Conservation (phyloP, 2,113 vertebrate genomes). For the Columba janthina region DNA sequence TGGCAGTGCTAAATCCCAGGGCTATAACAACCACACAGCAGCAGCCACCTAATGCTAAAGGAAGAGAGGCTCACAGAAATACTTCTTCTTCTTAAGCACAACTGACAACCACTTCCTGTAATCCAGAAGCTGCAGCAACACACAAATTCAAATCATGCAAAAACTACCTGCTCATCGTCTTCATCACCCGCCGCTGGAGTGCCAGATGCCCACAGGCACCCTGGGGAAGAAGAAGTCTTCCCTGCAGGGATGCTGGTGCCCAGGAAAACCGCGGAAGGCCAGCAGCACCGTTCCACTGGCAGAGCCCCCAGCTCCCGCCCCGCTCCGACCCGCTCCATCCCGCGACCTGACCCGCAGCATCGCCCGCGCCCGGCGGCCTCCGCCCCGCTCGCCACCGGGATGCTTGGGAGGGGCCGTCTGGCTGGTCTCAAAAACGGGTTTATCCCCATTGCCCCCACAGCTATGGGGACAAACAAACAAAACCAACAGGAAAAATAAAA, state of each 20-base stretch:
- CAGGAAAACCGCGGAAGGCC: not conserved
- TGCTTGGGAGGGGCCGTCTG: not conserved
- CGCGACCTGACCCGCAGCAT: not conserved
- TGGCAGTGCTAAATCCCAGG: not conserved
- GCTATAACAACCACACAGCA: not conserved
- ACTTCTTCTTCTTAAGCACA: not conserved
- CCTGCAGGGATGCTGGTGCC: not conserved
- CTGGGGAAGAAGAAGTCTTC: not conserved
- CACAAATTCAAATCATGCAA: not conserved
- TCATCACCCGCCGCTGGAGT: not conserved
- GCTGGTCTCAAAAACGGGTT: not conserved
- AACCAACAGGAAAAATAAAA: not conserved
- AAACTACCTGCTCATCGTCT: not conserved
- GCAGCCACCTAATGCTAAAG: rapidly evolving
- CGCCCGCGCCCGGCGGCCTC: not conserved
- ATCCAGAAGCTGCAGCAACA: not conserved
- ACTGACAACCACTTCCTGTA: not conserved
- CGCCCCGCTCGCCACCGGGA: not conserved
- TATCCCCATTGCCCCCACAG: not conserved
- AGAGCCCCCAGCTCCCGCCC: not conserved
- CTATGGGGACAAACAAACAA: not conserved
- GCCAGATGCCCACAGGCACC: not conserved
- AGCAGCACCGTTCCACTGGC: not conserved
- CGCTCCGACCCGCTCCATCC: not conserved
- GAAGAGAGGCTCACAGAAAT: not conserved